phyloP scores from a whole-genome alignment of 2,113 vertebrate genomes.

The Microcebus jonahi region DNA sequence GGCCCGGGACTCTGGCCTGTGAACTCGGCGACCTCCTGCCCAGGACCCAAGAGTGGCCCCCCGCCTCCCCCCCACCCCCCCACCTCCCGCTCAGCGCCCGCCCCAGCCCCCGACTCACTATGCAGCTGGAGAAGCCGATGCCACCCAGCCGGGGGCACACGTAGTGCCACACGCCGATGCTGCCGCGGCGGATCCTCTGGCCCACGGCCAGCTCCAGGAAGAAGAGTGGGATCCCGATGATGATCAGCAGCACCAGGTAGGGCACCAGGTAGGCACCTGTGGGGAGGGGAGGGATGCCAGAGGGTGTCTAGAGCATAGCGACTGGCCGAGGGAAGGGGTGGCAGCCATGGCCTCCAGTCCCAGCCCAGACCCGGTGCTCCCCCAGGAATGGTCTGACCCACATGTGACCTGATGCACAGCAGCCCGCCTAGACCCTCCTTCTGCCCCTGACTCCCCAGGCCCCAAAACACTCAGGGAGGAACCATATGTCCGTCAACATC shows the following conservation, averaged over 20 bases:
- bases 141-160: constrained; percentile 95
- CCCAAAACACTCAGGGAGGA: not conserved
- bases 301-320: rapidly evolving
- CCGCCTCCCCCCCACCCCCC: not conserved
- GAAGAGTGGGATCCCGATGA: constrained; percentile 97
- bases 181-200: constrained; percentile 96
- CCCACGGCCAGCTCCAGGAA: constrained; percentile 98
- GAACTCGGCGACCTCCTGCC: not conserved
- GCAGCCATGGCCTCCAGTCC: not conserved
- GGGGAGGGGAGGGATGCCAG: not conserved
- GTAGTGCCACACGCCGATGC: constrained; percentile 98
- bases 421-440: not conserved
- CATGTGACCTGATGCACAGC: not conserved
- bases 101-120: constrained; percentile 86
- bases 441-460: not conserved
- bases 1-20: not conserved
- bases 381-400: not conserved
- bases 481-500: not conserved
- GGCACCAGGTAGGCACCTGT: constrained; percentile 97
- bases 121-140: constrained; percentile 96
- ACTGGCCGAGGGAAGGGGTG: not conserved
- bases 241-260: constrained; percentile 95
- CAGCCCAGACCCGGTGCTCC: rapidly evolving
- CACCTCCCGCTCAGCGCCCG: not conserved
- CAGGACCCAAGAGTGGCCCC: not conserved